Base-by-base conservation (phyloP, 2,888 invertebrate species). In the Tillus elongatus region DNA sequence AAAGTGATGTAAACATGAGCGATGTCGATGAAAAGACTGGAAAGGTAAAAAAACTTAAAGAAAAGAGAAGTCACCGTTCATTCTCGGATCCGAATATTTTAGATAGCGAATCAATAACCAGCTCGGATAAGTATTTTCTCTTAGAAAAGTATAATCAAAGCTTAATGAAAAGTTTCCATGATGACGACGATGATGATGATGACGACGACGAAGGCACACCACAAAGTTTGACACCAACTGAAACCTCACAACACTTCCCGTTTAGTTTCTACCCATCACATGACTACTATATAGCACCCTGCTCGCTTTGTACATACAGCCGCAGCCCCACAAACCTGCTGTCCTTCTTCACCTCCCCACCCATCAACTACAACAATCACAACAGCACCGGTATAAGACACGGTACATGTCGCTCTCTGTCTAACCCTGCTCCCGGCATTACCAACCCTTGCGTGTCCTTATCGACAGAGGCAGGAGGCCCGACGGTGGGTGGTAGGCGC, bases 401-500 rank as follows among this genome's bases (percentile, higher is more conserved):
- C 19, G 34, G 33, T 33, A 40, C 57, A 43, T 46, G 49, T 39
- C 59, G 61, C 45, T 61, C 60, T 44, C 53, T 57, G 29, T 60
- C 60, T 40, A 56, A 58, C 49, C 61, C 60, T 37, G 44, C 43
- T 40, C 43, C 50, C 43, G 47, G 46, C 36, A 47, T 52, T 45
- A 52, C 53, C 49, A 52, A 54, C 45, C 60, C 60, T 49, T 55
- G 52, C 57, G 50, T 56, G 52, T 59, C 61, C 60, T 51, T 58
- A 60, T 50, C 61, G 63, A 64, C 63, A 49, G 53, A 56, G 50
- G 52, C 54, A 46, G 51, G 48, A 31, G 33, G 46, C 42, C 63
- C 76, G 19, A 37, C 44, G 40, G 43, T 42, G 49, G 48, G 53
- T 56, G 42, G 50, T 77, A 81, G 84, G 72, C 85, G 85, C 71